Evolutionary conservation across 2,113 vertebrate genomes (phyloP).

Genomic region (Sapajus apella): DNA sequence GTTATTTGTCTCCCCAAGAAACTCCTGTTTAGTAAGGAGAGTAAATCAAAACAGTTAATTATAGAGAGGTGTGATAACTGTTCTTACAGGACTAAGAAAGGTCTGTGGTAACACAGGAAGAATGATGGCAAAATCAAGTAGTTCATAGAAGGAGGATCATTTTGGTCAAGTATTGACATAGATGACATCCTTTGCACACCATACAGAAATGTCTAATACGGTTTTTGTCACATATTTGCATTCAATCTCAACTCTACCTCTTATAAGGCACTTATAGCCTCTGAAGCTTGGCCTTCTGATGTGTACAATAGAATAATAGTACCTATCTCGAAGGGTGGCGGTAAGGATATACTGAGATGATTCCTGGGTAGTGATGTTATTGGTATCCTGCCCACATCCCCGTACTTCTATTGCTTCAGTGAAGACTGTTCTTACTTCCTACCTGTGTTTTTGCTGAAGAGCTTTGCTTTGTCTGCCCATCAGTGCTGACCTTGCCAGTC

Average conservation of each 20-base stretch:
- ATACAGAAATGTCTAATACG: neutral
- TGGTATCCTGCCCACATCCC: neutral
- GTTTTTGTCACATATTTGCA: neutral
- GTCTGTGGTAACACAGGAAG: neutral
- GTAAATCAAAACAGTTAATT: neutral
- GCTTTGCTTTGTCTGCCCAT: neutral
- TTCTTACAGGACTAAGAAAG: neutral
- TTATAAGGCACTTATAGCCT: neutral
- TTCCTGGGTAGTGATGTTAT: neutral
- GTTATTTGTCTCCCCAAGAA: neutral
- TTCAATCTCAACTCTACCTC: neutral
- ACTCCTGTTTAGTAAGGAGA: neutral
- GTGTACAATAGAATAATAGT: neutral
- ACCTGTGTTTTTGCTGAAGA: neutral
- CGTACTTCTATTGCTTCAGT: neutral
- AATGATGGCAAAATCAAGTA: neutral
- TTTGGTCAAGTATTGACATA: neutral
- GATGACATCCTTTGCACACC: neutral
- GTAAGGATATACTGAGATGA: neutral
- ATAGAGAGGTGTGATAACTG: neutral
- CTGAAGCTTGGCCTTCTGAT: neutral
- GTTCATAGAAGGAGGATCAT: neutral
- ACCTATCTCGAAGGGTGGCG: neutral
- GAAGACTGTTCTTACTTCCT: neutral
- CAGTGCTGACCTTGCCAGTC: neutral